Conservation (phyloP, 2,797 vertebrate species). For the Acrocephalus scirpaceus region DNA sequence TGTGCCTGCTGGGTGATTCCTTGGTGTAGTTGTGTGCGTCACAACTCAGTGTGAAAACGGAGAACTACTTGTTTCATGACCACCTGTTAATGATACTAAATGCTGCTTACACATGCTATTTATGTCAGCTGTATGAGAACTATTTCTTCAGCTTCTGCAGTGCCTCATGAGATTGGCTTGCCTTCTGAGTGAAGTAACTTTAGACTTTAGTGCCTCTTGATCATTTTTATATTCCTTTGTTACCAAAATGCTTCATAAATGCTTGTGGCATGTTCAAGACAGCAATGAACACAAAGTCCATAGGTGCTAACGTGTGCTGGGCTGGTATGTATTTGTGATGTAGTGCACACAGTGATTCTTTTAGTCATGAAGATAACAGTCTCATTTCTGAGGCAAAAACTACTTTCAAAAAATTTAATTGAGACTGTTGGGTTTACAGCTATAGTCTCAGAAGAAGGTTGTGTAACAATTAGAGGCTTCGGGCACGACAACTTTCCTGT, state of each 20-base stretch:
- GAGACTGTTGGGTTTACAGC: not conserved
- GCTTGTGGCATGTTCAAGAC: not conserved
- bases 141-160: slow-evolving; percentile 23
- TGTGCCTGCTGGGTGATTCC: not conserved
- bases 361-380: not conserved
- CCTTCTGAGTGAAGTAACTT: not conserved
- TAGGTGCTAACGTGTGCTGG: not conserved
- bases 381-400: not conserved
- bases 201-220: not conserved
- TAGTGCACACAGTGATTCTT: not conserved
- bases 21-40: not conserved
- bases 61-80: not conserved
- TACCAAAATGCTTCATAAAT: not conserved
- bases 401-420: not conserved
- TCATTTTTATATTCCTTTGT: not conserved
- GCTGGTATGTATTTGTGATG: not conserved
- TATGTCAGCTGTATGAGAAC: slow-evolving; percentile 24
- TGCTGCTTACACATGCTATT: slow-evolving; percentile 30
- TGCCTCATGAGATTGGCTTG: not conserved
- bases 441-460: not conserved
- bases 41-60: not conserved
- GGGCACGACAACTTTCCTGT: not conserved
- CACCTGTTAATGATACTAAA: slow-evolving; percentile 56
- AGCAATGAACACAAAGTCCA: not conserved
- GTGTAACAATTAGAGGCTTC: not conserved